These are phyloP conservation scores for Lophius piscatorius DNA, from an alignment of 2,113 vertebrate genomes.

Conservation along the genomic window DNA sequence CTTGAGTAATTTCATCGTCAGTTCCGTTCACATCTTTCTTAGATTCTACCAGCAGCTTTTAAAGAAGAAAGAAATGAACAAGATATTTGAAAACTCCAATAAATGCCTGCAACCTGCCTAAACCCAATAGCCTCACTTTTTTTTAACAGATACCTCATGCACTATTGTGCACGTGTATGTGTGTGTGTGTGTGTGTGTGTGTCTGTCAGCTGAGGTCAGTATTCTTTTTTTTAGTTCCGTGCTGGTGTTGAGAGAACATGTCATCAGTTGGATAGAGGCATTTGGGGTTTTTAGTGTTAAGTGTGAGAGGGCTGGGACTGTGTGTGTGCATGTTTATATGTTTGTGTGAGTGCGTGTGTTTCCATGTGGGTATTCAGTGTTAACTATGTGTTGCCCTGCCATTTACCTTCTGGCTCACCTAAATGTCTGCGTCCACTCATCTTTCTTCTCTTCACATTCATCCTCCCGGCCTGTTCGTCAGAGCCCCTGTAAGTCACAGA, in stretches of 20 bases:
- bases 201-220: too few species aligned
- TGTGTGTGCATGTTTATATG: constrained; percentile 9
- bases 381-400: constrained; percentile 47
- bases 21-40: constrained; percentile 23
- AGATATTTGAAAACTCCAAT: not conserved
- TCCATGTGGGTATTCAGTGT: constrained; percentile 8
- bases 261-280: constrained; percentile 62
- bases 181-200: constrained; percentile 1
- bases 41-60: constrained; percentile 11
- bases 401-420: constrained; percentile 70
- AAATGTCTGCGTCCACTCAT: constrained; percentile 43
- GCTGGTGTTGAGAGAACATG: constrained; percentile 77
- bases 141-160: too few species aligned
- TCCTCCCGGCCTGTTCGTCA: constrained; percentile 44
- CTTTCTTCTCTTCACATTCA: constrained; percentile 59
- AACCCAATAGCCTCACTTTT: too few species aligned
- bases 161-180: not conserved
- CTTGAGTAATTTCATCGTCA: constrained; percentile 22
- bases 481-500: constrained; percentile 62
- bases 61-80: not conserved
- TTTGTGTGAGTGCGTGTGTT: constrained; percentile 20
- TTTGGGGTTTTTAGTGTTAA: constrained; percentile 67
- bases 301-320: constrained; percentile 17
- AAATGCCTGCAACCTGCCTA: not conserved
- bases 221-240: constrained; percentile 63